These are phyloP conservation scores for Athripsodes cinereus DNA, from an alignment of 2,888 invertebrate species.

Conservation along the genomic window DNA sequence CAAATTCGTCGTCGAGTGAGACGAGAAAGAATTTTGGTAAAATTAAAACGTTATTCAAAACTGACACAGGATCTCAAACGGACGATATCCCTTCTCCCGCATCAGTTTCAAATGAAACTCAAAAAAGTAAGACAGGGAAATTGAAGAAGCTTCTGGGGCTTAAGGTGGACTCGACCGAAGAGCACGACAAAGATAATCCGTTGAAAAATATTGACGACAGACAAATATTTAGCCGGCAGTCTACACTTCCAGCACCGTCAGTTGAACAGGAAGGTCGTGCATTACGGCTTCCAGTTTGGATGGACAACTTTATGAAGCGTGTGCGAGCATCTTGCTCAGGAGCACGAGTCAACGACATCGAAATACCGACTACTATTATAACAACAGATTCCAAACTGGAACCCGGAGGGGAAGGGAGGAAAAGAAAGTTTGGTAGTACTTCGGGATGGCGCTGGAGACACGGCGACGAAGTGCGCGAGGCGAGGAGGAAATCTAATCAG, in stretches of 20 bases:
- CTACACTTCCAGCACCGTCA: slow-evolving; percentile 8
- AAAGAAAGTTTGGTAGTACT: slow-evolving; percentile 14
- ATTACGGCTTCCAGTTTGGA: slow-evolving; percentile 12
- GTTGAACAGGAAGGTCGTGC: slow-evolving; percentile 5
- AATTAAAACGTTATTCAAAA: slow-evolving; percentile 18
- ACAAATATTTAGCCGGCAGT: slow-evolving; percentile 26
- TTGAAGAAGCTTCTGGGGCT: slow-evolving; percentile 8
- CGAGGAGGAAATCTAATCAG: no score
- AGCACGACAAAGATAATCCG: background rate
- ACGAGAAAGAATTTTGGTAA: slow-evolving; percentile 4
- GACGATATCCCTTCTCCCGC: background rate
- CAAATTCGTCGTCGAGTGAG: background rate
- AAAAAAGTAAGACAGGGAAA: background rate
- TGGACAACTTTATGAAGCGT: slow-evolving; percentile 10
- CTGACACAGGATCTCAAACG: slow-evolving; percentile 16
- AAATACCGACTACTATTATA: slow-evolving; percentile 11
- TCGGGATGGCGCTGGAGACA: slow-evolving; percentile 22
- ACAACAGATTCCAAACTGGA: background rate
- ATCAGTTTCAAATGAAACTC: background rate
- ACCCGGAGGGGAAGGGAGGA: background rate
- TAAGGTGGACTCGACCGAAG: background rate
- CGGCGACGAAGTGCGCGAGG: slow-evolving; percentile 1
- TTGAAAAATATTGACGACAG: slow-evolving; percentile 19
- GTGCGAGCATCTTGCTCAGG: slow-evolving; percentile 17
- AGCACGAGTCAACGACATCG: slow-evolving; percentile 20